Evolutionary conservation across 2,797 vertebrate genomes (phyloP), one percentile per base, ranked within the genome.

Genomic region (Myripristis jacobus): DNA sequence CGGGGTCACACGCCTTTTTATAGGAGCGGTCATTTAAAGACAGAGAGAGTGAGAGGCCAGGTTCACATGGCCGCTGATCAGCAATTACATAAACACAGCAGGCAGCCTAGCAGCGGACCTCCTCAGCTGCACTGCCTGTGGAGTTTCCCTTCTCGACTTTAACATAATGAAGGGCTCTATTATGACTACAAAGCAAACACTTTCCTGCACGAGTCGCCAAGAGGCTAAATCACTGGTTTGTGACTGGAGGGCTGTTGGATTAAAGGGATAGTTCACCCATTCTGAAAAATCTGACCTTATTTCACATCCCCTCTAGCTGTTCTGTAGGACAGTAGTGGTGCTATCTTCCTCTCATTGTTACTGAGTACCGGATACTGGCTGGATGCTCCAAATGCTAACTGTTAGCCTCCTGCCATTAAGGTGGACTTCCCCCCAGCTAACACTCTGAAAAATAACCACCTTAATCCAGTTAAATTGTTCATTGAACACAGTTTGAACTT

Each of bases 1-100:
- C 55, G 9, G 87, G 83, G 88, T 90, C 87, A 86, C 73, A 0
- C 0, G 22, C 78, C 92, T 94, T 94, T 94, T 93, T 93, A 93
- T 95, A 95, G 93, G 88, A 87, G 12, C 80, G 44, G 85, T 83
- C 86, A 84, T 90, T 83, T 85, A 82, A 82, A 87, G 80, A 73
- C 64, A 62, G 84, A 76, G 72, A 67, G 82, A 79, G 83, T 46
- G 83, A 87, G 84, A 79, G 60, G 77, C 24, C 56, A 19, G 77
- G 29, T 82, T 88, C 76, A 80, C 73, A 62, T 80, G 76, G 70
- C 66, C 55, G 38, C 58, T n/a, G 34, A 51, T 66, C 74, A 69
- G 65, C 80, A 68, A 58, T 89, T 84, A 85, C 85, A 84, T 84
- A 91, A 90, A 89, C 87, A 89, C 81, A 79, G 67, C 75, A 77